phyloP scores from a whole-genome alignment of 2,888 invertebrate genomes.

The Girardia tigrina region DNA sequence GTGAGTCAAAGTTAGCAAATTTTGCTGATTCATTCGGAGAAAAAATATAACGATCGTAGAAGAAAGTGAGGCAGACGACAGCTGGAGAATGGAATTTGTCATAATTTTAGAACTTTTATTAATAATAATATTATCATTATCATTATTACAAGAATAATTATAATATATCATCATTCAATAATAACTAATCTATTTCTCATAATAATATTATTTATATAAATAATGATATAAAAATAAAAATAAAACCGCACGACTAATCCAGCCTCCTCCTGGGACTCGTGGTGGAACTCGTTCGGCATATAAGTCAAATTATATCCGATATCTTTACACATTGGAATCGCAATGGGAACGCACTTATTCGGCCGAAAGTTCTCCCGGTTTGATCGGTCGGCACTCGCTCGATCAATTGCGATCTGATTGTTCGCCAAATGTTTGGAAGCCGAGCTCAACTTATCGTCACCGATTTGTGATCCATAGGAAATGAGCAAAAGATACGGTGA shows the following conservation, averaged over 20 bases:
- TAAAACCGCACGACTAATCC: constrained; percentile 15
- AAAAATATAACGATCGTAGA: too few relatives aligned
- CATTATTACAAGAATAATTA: too few relatives aligned
- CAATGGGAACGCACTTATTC: neutral
- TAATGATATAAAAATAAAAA: neutral
- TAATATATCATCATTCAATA: too few relatives aligned
- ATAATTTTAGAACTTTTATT: too few relatives aligned
- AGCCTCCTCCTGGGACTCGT: constrained; percentile 33
- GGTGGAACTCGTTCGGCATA: constrained; percentile 32
- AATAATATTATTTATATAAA: neutral
- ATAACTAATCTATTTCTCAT: too few relatives aligned
- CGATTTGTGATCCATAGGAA: neutral
- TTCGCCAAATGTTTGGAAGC: neutral
- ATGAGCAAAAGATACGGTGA: neutral
- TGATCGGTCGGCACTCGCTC: neutral
- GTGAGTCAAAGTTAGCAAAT: too few relatives aligned
- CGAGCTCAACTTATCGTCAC: neutral
- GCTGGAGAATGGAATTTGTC: too few relatives aligned
- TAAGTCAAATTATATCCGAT: constrained; percentile 32
- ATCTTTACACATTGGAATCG: constrained; percentile 32
- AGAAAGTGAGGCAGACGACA: too few relatives aligned
- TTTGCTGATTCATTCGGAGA: too few relatives aligned
- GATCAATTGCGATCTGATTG: neutral
- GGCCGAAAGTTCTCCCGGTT: neutral
- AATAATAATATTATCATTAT: too few relatives aligned